These are phyloP conservation scores for Nylanderia fulva DNA, from an alignment of 1,140 invertebrate genomes.

Conservation along the genomic window DNA sequence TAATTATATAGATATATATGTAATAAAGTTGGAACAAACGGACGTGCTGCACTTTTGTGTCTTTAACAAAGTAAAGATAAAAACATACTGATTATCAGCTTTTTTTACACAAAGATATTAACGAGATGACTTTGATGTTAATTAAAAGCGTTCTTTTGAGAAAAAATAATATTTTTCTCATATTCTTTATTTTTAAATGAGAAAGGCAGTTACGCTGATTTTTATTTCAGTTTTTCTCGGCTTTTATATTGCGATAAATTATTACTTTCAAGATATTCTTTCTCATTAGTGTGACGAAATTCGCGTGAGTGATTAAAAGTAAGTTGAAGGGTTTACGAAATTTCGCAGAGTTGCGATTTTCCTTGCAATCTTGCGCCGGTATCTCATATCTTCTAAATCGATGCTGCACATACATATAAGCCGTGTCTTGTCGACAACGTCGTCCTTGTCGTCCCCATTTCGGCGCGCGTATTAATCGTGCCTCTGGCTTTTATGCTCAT, in stretches of 20 bases:
- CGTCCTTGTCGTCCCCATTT: constrained; percentile 29
- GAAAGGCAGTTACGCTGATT: neutral
- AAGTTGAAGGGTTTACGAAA: neutral
- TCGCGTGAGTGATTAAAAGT: neutral
- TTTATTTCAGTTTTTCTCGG: neutral
- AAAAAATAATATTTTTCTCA: neutral
- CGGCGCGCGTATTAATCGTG: constrained; percentile 66
- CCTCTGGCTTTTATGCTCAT: constrained; percentile 74
- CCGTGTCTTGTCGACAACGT: constrained; percentile 49
- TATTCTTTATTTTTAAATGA: neutral
- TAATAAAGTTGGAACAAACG: too few species aligned
- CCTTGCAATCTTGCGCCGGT: neutral
- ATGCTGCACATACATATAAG: neutral
- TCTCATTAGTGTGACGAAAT: neutral
- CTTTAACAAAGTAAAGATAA: neutral
- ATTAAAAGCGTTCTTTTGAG: neutral
- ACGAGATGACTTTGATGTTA: neutral
- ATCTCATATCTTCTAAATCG: constrained; percentile 14
- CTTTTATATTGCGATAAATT: neutral
- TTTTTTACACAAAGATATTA: neutral
- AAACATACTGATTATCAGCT: neutral
- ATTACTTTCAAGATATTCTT: neutral
- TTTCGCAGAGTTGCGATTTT: constrained; percentile 13
- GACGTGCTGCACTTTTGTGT: too few species aligned
- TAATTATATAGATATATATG: neutral